Base-by-base conservation (phyloP, 2,797 vertebrate genomes). In the Miichthys miiuy region DNA sequence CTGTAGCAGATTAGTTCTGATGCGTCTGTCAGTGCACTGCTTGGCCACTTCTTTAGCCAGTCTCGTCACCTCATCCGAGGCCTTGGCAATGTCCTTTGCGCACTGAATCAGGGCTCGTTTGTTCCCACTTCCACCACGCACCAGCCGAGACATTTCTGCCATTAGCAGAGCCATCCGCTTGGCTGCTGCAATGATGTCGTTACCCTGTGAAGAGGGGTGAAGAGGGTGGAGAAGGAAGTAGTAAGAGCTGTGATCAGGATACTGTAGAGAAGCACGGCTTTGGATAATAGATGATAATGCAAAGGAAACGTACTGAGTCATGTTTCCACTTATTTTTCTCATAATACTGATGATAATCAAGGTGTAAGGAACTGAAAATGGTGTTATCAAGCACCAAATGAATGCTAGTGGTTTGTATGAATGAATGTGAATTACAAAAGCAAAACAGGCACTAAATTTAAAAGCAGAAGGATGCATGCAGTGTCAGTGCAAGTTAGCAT, bases 31-130 rank as follows among this genome's bases (percentile, higher is more conserved):
- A 0, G 98, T 99, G 92, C 98, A 99, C 94, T 99, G 98, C 92
- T 99, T 99, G 27, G 98, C 98, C 93, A 99, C 98, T 87, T 99
- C 98, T 85, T 99, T 99, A 69, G 98, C 98, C 80, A 99, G 88
- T 2, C 96, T 95, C 0, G 98, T 99, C 87, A 99, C 98, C 87
- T 99, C 98, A 17, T 99, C 98, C 0, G 98, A 99, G 16, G 98
- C 97, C 88, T 99, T 99, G 54, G 98, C 98, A 0, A 99, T 99
- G 90, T 99, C 98, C 91, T 99, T 99, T 10, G 98, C 98, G n/a
- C 98, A 99, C 86, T 99, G 98, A 79, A 99, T 99, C 67, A 99
- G 95, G 1, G 98, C 98, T 0, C 98, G 95, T 82, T 99, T 99
- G 94, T 98, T 99, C 4, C 98, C 98, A 0, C 97, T 99, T 57